Base-by-base conservation (phyloP, 2,113 vertebrate genomes). In the Centrocercus urophasianus region DNA sequence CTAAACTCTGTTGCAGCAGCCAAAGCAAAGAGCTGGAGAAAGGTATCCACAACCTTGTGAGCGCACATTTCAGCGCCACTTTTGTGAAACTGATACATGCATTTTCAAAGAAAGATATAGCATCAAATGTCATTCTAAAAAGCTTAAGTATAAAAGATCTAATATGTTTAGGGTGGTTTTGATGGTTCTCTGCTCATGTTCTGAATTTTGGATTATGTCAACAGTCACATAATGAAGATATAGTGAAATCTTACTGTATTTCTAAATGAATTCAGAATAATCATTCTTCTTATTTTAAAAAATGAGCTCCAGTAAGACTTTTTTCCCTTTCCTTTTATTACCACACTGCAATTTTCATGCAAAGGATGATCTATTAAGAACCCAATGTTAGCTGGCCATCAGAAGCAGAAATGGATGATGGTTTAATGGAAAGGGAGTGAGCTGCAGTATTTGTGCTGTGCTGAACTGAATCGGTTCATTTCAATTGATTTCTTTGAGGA, bases 401-500 rank as follows among this genome's bases (percentile, higher is more conserved):
- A 65, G 80, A 27, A 70, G 48, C 69, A 61, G 73, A 36, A 65
- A 25, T 30, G 69, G 63, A 13, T 50, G 59, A 21, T 0, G 2
- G 28, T 14, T 38, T 45, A 21, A 69, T 21, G 52, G 22, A 50
- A 34, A 4, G 10, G 56, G 34, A 60, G 12, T 28, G 36, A 79
- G 19, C 77, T 32, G 74, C 88, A 86, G 84, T 25, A 18, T 9
- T 52, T 57, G n/a, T 60, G 61, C 52, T 72, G 38, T n/a, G 78
- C 74, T 56, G 47, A 56, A 42, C 57, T 8, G 34, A 82, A 64
- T 2, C 20, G 43, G 36, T 56, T 84, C 22, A 5, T 57, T 88
- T 43, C 59, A 56, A 82, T 38, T 89, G 76, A 86, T 96, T 88
- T 84, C 47, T 90, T 48, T 82, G 81, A 86, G 60, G 50, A 78